A percentile compares a stretch with the other conserved stretches of the same genome.
These are phyloP conservation scores for Xenopus tropicalis DNA, from an alignment of 2,113 vertebrate species.

Conservation along the genomic window DNA sequence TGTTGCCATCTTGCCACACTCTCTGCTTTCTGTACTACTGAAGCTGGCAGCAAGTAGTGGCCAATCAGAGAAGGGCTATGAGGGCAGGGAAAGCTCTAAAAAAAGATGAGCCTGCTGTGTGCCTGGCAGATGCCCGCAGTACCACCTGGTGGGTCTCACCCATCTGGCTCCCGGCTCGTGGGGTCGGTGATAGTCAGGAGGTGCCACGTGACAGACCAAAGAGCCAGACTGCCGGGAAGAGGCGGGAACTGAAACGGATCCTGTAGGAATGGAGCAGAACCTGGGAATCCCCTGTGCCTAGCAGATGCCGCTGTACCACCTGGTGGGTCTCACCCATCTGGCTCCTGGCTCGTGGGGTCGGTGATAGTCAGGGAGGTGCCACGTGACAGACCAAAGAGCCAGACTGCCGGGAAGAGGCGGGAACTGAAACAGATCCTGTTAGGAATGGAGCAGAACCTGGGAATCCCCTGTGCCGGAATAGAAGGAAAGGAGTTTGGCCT, in stretches of 20 bases:
- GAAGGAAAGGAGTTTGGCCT: slow-evolving; percentile 51
- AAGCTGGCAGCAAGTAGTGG: no score
- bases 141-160: no score
- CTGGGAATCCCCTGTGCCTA: slow-evolving; percentile 26
- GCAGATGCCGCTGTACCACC: no score
- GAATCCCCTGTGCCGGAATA: slow-evolving; percentile 47
- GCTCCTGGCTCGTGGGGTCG: not conserved
- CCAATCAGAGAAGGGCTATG: no score
- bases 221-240: slow-evolving; percentile 66
- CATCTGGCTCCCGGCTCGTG: no score
- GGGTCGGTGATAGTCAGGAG: slow-evolving; percentile 46
- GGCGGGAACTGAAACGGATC: slow-evolving; percentile 40
- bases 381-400: slow-evolving; percentile 52
- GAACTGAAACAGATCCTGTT: slow-evolving; percentile 42
- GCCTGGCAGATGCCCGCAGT: no score
- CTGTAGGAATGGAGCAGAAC: slow-evolving; percentile 52
- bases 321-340: no score
- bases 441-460: slow-evolving; percentile 53
- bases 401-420: slow-evolving; percentile 64
- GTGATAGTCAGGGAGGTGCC: slow-evolving; percentile 53
- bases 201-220: slow-evolving; percentile 51
- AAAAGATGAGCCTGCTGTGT: not conserved
- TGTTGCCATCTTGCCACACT: no score
- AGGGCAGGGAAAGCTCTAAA: not conserved
- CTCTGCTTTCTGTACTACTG: no score